Evolutionary conservation across 2,113 vertebrate species (phyloP), one percentile per base, ranked within the genome.

Genomic region (Lontra canadensis): DNA sequence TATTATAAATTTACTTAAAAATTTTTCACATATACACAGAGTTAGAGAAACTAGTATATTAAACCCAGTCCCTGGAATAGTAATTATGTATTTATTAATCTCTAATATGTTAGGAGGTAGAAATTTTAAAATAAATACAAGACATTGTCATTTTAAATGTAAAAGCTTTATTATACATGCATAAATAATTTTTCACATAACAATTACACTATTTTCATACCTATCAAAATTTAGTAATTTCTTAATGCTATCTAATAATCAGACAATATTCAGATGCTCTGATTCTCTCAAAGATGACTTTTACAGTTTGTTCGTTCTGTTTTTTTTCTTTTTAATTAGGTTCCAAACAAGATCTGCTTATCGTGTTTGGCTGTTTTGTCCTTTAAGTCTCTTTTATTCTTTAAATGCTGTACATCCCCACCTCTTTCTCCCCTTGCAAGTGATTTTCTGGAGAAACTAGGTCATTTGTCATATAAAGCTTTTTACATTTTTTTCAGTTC

Each of bases 371-470:
- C 20, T 95, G 26, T 97, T 96, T 88, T 81, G 47, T 86, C 65
- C n/a, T 94, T 87, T 93, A 91, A 88, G 52, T 82, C 20, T 96
- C 47, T 88, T 96, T 97, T 81, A 94, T 97, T 95, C 29, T 97
- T n/a, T 52, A 81, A 91, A 36, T 93, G 49, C 29, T 90, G 31
- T 65, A 17, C 9, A 81, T 34, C 21, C 5, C 69, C 21, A 94
- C n/a, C 95, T 88, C 39, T 84, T 96, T 88, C 71, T 82, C n/a
- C 42, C 23, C 74, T 83, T 88, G 80, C 57, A 76, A 95, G 88
- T 96, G 78, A 82, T 96, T 97, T 97, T 95, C 36, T 95, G 63
- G 78, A 92, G 90, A 95, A 97, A 96, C 34, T 93, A 93, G 88
- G 88, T 94, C 55, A 96, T 95, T 88, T 95, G 39, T 97, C 86